A percentile compares a stretch with the other conserved stretches of the same genome.
These are phyloP conservation scores for Phenganax subtilis DNA, from an alignment of 92 coral and sea anemone species.

Conservation along the genomic window DNA sequence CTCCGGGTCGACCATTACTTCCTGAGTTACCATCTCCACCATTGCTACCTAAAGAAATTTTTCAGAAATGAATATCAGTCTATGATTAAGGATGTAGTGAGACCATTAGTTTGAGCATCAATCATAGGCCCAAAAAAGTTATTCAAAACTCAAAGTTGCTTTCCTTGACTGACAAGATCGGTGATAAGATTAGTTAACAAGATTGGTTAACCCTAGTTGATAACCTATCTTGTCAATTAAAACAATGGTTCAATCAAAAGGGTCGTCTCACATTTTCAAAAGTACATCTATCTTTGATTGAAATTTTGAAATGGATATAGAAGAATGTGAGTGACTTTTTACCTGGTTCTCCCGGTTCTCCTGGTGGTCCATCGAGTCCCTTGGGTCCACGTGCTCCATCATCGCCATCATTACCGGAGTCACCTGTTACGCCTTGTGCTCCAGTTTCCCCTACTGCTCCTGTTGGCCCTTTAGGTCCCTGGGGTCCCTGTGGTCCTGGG, in stretches of 20 bases:
- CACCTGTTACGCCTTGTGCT: not conserved
- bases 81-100: too few relatives aligned
- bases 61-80: too few relatives aligned
- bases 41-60: not conserved
- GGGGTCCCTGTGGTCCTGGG: conserved; percentile 25
- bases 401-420: conserved; percentile 4
- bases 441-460: not conserved
- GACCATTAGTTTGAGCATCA: too few relatives aligned
- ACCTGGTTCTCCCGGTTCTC: conserved; percentile 11
- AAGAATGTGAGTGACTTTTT: not conserved
- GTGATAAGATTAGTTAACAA: too few relatives aligned
- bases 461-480: conserved; percentile 32
- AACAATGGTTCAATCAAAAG: too few relatives aligned
- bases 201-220: too few relatives aligned
- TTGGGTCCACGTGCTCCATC: conserved; percentile 8
- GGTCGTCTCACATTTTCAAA: too few relatives aligned
- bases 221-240: too few relatives aligned
- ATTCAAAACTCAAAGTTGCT: too few relatives aligned
- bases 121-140: too few relatives aligned
- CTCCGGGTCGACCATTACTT: conserved; percentile 1
- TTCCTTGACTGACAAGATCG: too few relatives aligned
- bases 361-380: not conserved
- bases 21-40: conserved; percentile 5
- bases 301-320: not conserved
- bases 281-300: too few relatives aligned